Percentiles rank a stretch among this genome's conserved stretches.
Conservation (phyloP, 2,888 invertebrate genomes). For the Pilophorus perplexus region DNA sequence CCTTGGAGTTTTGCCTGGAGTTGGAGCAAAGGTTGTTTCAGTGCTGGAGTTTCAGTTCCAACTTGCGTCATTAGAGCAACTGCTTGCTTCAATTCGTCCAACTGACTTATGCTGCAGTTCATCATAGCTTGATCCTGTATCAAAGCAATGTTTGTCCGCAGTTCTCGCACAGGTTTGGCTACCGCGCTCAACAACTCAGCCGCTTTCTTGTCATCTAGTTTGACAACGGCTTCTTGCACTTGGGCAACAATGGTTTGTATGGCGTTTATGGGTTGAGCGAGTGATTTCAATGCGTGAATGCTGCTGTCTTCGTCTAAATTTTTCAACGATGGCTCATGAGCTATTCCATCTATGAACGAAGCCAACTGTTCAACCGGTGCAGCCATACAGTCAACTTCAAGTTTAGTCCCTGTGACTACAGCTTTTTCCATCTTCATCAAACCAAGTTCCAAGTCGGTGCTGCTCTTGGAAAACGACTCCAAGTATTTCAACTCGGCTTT, state of each 20-base stretch:
- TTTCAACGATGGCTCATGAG: constrained; percentile 53
- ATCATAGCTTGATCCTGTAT: constrained; percentile 55
- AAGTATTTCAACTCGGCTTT: constrained; percentile 43
- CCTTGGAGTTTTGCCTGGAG: constrained; percentile 41
- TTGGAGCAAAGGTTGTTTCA: constrained; percentile 35
- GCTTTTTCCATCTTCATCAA: constrained; percentile 52
- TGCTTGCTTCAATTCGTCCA: constrained; percentile 43
- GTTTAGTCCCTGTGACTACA: constrained; percentile 56
- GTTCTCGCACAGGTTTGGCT: constrained; percentile 48
- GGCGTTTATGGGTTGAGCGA: constrained; percentile 50
- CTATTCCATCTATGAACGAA: constrained; percentile 52
- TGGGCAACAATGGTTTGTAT: constrained; percentile 46
- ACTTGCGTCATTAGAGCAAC: constrained; percentile 41
- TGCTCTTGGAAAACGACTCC: constrained; percentile 45
- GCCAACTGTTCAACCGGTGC: constrained; percentile 55
- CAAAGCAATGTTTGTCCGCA: constrained; percentile 55
- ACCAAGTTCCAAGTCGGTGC: constrained; percentile 46
- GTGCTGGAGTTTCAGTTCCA: constrained; percentile 26
- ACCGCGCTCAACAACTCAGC: constrained; percentile 43
- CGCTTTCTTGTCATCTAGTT: constrained; percentile 24
- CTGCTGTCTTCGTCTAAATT: constrained; percentile 44
- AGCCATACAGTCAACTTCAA: constrained; percentile 59
- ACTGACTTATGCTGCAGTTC: constrained; percentile 52
- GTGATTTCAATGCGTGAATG: constrained; percentile 47
- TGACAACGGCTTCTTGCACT: constrained; percentile 44